Evolutionary conservation across 2,888 invertebrate species (phyloP), one percentile per base, ranked within the genome.

Genomic region (Eupelmus urozonus): DNA sequence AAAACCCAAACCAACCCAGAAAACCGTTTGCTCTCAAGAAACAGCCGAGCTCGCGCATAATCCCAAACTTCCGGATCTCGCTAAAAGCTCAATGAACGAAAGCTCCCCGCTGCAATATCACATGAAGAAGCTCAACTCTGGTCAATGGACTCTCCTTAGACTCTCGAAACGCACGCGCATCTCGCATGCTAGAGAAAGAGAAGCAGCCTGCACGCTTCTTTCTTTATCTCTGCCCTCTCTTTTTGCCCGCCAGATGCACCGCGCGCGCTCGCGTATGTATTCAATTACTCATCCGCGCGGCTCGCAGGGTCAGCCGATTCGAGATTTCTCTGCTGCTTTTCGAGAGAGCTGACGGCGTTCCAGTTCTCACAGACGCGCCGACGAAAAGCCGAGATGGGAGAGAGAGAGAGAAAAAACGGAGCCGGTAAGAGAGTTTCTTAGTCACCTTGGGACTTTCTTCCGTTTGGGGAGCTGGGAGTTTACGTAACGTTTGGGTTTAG

Each of bases 131-230:
- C 63, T 51, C 63, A 45, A 34, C 69, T 60, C 75, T 80, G 80
- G 80, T 78, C 78, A 80, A 80, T 72, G 78, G 75, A 80, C 80
- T 65, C 70, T 34, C 34, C 34, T 34, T n/a, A n/a, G n/a, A 34
- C 9, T 3, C 34, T 5, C 34, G 34, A 34, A 5, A 34, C 9
- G 9, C 34, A 34, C 34, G 34, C 34, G 9, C 34, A 34, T 34
- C 34, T 3, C 9, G 34, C 34, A 34, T 34, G 34, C 34, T n/a
- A n/a, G n/a, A n/a, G n/a, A n/a, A n/a, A n/a, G n/a, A n/a, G n/a
- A n/a, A n/a, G n/a, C n/a, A n/a, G n/a, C n/a, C n/a, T 20, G 18
- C 45, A 16, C 16, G 16, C 29, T 16, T 45, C 49, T 29, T 51
- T 51, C 51, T 72, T 66, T 66, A 51, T 69, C 75, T 65, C 60